Base-by-base conservation (phyloP, 2,888 invertebrate genomes). In the Epinotia brunnichana region DNA sequence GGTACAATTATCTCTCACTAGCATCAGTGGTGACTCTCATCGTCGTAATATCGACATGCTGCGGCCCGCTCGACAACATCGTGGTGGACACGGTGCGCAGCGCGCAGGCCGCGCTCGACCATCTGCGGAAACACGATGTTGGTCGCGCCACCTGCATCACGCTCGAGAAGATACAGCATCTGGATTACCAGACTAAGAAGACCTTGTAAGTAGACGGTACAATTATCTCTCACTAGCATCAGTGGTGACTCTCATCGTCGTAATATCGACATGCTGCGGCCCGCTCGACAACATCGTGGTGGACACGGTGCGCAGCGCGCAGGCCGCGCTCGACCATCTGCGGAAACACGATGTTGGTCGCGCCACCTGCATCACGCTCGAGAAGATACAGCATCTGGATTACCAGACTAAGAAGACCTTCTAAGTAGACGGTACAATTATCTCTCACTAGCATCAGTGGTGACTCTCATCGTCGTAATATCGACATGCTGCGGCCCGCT, bases 251-350 rank as follows among this genome's bases (percentile, higher is more conserved):
- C n/a, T n/a, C n/a, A n/a, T n/a, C n/a, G 15, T 44, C 13, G 44
- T 4, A 3, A 11, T 44, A 44, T 44, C 99, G 0, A 99, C 99
- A 0, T 98, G 98, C 1, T 98, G 98, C 84, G 96, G 97, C 0
- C 94, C 96, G 0, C 88, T 99, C 19, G 99, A 99, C 85, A 96
- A 98, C 83, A 97, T 99, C 70, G 96, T 99, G 0, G 98, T 98
- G 0, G 99, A 99, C 82, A 96, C 95, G 0, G 97, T 97, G 2
- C 94, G 96, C 39, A 98, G 98, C 0, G 99, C 97, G 0, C 96
- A 98, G 82, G 93, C 94, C 59, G 98, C 98, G 82, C 96, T 99
- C 19, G 95, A 96, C 74, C 95, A 95, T 77, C 90, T 99, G 0
- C 98, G 97, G 82, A 85, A 93, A 15, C 90, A 96, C 80, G 95